Evolutionary conservation across 2,113 vertebrate genomes (phyloP), one percentile per base, ranked within the genome.

Genomic region (Mesembrinibis cayennensis): DNA sequence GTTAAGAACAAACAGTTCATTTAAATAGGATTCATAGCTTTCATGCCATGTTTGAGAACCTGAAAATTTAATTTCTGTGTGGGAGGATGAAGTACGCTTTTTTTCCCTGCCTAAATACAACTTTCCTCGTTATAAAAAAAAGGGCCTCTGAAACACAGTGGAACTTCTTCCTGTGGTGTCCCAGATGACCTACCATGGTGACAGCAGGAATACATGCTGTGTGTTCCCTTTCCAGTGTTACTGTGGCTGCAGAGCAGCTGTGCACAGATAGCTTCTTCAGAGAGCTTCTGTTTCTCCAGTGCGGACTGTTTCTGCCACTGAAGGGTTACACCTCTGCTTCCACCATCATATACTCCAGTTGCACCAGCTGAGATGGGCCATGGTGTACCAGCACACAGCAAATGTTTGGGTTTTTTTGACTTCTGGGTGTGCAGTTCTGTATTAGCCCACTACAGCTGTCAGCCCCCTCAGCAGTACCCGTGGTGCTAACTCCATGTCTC

Each of bases 161-260:
- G 25, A 63, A 59, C 20, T 59, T 62, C 19, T 71, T 47, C 15
- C 30, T 18, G 8, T 40, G 5, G 5, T 67, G 19, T 66, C 38
- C 25, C 45, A 61, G 25, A 36, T 1, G 1, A 78, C 13, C 25
- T 36, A 2, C 15, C 0, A 0, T 9, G 26, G 17, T 13, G 70
- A 27, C 2, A 32, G 22, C 0, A 1, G 50, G 22, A 78, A 36
- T 13, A 53, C 0, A 0, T 14, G 21, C 30, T 0, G 0, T 9
- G 32, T 10, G 7, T 25, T 58, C 15, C 26, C 18, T 85, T 69
- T 50, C 40, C 55, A 71, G 29, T 34, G 14, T 21, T 16, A 7
- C 4, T 12, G 36, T 4, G 8, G 20, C 45, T 50, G 30, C 38
- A 67, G 42, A 71, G 61, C 21, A 16, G 36, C 16, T 7, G 19